phyloP scores from a whole-genome alignment of 2,888 invertebrate species.

The Seira ritae region DNA sequence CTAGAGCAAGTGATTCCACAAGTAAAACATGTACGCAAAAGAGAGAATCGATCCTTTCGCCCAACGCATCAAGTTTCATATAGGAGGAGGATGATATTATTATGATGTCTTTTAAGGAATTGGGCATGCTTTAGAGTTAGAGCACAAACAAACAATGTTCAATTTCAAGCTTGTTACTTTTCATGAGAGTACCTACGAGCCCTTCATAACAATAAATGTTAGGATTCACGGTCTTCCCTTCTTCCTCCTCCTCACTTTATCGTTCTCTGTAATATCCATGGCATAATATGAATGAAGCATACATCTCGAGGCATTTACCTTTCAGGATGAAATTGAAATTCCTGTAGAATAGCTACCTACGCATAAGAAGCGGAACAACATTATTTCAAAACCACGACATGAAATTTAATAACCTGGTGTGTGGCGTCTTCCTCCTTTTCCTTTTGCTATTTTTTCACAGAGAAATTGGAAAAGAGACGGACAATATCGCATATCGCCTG shows the following conservation, averaged over 20 bases:
- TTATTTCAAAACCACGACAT: constrained; percentile 54
- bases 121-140: background rate
- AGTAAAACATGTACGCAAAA: constrained; percentile 27
- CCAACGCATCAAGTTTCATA: too few species aligned
- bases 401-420: constrained; percentile 61
- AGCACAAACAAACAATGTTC: constrained; percentile 51
- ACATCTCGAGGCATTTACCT: too few species aligned
- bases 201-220: too few species aligned
- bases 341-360: too few species aligned
- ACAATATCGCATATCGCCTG: too few species aligned
- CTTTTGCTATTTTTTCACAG: constrained; percentile 29
- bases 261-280: background rate
- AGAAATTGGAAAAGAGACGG: background rate
- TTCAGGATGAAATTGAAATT: constrained; percentile 50
- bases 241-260: constrained; percentile 30
- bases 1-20: constrained; percentile 51
- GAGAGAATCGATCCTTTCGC: background rate
- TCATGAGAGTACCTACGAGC: too few species aligned
- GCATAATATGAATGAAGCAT: background rate
- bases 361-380: constrained; percentile 35
- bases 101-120: too few species aligned
- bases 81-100: too few species aligned
- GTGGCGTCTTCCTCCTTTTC: too few species aligned
- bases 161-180: constrained; percentile 32
- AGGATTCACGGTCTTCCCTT: constrained; percentile 23